These are phyloP conservation scores for Mus caroli DNA, from an alignment of 2,797 vertebrate species.

Conservation along the genomic window DNA sequence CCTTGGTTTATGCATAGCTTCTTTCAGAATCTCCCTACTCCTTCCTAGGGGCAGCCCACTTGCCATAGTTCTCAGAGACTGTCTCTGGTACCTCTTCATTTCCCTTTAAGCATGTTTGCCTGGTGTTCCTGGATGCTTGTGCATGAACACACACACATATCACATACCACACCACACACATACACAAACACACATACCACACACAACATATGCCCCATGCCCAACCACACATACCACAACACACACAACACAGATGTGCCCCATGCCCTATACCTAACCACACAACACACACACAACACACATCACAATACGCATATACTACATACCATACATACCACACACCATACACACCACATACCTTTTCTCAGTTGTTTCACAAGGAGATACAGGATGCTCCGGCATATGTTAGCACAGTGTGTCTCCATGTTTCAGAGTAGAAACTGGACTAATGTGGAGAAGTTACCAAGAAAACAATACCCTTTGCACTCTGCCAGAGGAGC, in stretches of 20 bases:
- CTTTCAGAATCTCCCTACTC: background rate
- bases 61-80: background rate
- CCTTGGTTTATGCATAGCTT: background rate
- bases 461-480: background rate
- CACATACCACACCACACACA: background rate
- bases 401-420: background rate
- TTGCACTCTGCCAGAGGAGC: background rate
- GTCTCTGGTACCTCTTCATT: background rate
- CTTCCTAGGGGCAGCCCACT: background rate
- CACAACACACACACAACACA: background rate
- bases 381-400: background rate
- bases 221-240: background rate
- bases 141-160: background rate
- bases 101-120: background rate
- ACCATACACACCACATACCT: background rate
- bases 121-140: background rate
- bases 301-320: no score
- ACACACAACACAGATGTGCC: background rate
- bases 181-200: rapidly evolving
- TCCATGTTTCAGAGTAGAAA: background rate
- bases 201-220: no score
- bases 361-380: background rate
- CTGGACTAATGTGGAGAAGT: background rate
- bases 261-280: no score
- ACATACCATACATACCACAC: no score